Percentiles rank a stretch among this genome's conserved stretches.
These are phyloP conservation scores for Spea multiplicata DNA, from an alignment of 2,113 vertebrate species.

Conservation along the genomic window DNA sequence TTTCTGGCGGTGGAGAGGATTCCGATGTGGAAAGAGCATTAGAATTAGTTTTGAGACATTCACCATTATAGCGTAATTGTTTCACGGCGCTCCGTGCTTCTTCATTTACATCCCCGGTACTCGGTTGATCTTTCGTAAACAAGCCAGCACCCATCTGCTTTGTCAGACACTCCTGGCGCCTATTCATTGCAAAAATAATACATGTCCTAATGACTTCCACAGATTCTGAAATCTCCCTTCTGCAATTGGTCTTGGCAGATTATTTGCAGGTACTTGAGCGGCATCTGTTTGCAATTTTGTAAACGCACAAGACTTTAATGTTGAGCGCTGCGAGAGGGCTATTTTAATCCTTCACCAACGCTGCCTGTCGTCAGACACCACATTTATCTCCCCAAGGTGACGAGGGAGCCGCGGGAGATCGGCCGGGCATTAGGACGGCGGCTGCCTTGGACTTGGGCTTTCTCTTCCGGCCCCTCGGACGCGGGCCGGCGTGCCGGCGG, in stretches of 20 bases:
- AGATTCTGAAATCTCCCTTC: conserved; percentile 99
- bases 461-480: conserved; percentile 55
- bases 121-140: conserved; percentile 86
- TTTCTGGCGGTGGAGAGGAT: conserved; percentile 63
- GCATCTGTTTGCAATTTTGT: conserved; percentile 99
- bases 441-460: conserved; percentile 54
- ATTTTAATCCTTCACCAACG: conserved; percentile 95
- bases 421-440: conserved; percentile 70
- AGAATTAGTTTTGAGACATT: conserved; percentile 95
- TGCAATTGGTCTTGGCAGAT: conserved; percentile 99
- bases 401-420: conserved; percentile 76
- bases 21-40: conserved; percentile 87
- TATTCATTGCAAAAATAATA: conserved; percentile 99
- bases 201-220: conserved; percentile 99
- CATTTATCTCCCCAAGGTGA: conserved; percentile 77
- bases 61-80: conserved; percentile 96
- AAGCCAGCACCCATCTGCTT: conserved; percentile 99
- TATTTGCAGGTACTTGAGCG: conserved; percentile 99
- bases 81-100: conserved; percentile 89
- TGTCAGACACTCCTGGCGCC: conserved; percentile 96
- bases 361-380: conserved; percentile 83
- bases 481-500: too few relatives aligned
- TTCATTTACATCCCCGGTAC: conserved; percentile 88
- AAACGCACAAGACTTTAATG: conserved; percentile 99
- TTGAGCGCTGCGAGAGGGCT: conserved; percentile 86